These are phyloP conservation scores for Passer domesticus DNA, from an alignment of 2,113 vertebrate genomes.

Conservation along the genomic window DNA sequence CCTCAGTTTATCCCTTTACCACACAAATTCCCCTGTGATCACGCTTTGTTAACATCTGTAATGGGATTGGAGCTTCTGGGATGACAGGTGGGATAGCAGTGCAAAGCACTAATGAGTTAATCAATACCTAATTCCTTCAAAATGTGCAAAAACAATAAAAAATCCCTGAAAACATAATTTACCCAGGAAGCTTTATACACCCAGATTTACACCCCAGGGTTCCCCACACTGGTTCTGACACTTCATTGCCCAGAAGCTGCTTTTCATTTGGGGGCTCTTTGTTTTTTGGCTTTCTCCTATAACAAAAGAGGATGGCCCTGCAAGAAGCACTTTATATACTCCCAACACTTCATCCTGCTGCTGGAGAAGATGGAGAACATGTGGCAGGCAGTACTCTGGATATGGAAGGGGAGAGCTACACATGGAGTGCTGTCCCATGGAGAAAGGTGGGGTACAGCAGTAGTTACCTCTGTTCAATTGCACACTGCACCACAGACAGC, in stretches of 20 bases:
- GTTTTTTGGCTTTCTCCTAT: not conserved
- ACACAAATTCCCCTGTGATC: fast-evolving
- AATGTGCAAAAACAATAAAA: not conserved
- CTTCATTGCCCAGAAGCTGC: not conserved
- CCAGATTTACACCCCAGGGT: not conserved
- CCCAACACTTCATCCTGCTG: fast-evolving
- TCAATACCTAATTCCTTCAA: not conserved
- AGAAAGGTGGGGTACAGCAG: fast-evolving
- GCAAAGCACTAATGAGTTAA: not conserved
- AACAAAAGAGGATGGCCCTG: not conserved
- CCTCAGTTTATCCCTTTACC: not conserved
- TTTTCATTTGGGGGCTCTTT: not conserved
- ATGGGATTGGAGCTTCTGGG: not conserved
- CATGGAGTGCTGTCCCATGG: fast-evolving
- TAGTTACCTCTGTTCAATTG: not conserved
- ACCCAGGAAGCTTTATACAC: not conserved
- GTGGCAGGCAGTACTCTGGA: fast-evolving
- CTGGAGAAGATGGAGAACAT: fast-evolving
- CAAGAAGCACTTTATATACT: not conserved
- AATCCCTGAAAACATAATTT: not conserved
- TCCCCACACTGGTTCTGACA: fast-evolving
- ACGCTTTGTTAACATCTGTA: not conserved
- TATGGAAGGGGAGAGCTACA: not conserved
- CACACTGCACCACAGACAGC: not conserved
- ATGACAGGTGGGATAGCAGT: not conserved